These are phyloP conservation scores for Phymanthus crucifer DNA, from an alignment of 92 coral and sea anemone genomes.

Conservation along the genomic window DNA sequence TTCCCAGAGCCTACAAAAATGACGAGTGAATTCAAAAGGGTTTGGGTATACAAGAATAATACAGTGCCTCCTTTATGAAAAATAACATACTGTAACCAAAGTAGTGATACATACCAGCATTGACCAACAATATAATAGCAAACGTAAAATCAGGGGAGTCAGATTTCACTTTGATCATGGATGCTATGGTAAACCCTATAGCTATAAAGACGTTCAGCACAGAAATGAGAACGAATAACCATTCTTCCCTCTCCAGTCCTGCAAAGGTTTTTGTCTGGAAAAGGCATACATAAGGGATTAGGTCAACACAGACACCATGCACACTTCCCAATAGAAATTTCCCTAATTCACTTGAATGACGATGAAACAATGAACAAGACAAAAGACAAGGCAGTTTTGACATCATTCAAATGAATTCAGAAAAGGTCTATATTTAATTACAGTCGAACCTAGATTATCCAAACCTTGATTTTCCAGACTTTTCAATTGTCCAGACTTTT, in stretches of 20 bases:
- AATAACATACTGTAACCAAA: no score
- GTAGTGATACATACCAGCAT: conserved; percentile 56
- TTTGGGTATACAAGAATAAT: no score
- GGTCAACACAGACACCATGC: neutral
- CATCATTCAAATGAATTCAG: no score
- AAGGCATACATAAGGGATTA: neutral
- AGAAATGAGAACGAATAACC: conserved; percentile 75
- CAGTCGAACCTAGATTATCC: no score
- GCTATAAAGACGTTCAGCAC: conserved; percentile 61
- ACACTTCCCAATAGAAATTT: neutral
- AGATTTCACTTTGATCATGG: conserved; percentile 32
- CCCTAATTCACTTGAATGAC: neutral
- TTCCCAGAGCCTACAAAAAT: no score
- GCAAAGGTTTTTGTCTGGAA: conserved; percentile 85
- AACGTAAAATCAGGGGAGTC: conserved; percentile 69
- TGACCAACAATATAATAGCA: conserved; percentile 85
- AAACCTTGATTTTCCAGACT: no score
- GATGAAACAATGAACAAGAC: no score
- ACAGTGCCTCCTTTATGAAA: no score
- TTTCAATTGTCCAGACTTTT: no score
- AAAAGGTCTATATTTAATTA: no score
- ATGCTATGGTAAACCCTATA: conserved; percentile 69
- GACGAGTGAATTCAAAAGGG: no score
- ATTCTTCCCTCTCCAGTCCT: conserved; percentile 74
- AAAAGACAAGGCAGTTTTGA: no score